These are phyloP conservation scores for Strix aluco DNA, from an alignment of 2,113 vertebrate species.

Conservation along the genomic window DNA sequence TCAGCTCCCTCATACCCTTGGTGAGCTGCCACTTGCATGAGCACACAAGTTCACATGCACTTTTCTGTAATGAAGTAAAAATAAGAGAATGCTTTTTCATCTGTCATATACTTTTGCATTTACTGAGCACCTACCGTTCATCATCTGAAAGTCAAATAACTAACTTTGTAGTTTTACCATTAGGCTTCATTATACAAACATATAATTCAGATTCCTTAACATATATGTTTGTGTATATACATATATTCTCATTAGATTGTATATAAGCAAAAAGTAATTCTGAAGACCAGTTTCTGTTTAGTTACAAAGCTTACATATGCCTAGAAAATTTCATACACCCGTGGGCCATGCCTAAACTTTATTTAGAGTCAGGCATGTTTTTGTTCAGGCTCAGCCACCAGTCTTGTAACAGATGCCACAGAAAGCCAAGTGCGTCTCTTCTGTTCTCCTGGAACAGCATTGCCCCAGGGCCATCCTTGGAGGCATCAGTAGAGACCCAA, in stretches of 20 bases:
- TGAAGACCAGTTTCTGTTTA: neutral
- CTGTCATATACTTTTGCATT: neutral
- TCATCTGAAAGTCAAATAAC: neutral
- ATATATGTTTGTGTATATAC: neutral
- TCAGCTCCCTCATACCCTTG: neutral
- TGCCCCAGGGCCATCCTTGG: constrained; percentile 43
- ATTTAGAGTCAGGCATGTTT: neutral
- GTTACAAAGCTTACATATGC: neutral
- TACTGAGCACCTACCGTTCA: neutral
- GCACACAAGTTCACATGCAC: neutral
- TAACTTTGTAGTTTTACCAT: neutral
- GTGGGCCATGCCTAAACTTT: constrained; percentile 1
- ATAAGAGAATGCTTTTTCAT: neutral
- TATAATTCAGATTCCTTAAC: neutral
- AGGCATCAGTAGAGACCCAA: constrained; percentile 42
- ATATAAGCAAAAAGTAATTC: neutral
- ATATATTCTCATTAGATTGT: neutral
- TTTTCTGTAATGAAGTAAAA: neutral
- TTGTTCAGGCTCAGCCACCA: constrained; percentile 14
- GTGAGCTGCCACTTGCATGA: neutral
- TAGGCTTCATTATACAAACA: neutral
- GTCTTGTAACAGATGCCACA: neutral
- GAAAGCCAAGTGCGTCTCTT: neutral
- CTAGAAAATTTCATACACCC: neutral
- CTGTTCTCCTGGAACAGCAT: constrained; percentile 30